These are phyloP conservation scores for Pseudoips prasinana DNA, from an alignment of 2,888 invertebrate genomes.

Conservation along the genomic window DNA sequence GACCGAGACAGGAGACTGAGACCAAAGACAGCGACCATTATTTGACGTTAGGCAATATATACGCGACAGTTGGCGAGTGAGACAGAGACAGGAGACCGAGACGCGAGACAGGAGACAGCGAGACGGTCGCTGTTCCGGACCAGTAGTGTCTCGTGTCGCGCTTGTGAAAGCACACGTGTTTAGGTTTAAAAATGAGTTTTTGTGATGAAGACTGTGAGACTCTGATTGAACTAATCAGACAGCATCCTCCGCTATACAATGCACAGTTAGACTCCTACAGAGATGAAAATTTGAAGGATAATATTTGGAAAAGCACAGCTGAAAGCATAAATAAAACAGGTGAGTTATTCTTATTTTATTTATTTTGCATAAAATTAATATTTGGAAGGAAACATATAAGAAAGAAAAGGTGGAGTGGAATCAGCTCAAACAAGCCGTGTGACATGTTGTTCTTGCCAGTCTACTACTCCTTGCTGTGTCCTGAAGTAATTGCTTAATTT, in stretches of 20 bases:
- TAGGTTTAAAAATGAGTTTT: conserved; percentile 10
- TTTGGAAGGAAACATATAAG: too few species aligned
- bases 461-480: conserved; percentile 8
- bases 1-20: conserved; percentile 1
- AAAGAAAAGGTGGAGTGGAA: too few species aligned
- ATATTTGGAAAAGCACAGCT: too few species aligned
- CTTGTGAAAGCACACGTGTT: conserved; percentile 8
- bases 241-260: conserved; percentile 12
- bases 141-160: conserved; percentile 7
- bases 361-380: too few species aligned
- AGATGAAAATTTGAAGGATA: too few species aligned
- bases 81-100: conserved; percentile 9
- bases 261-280: conserved; percentile 11
- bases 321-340: too few species aligned
- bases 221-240: conserved; percentile 14
- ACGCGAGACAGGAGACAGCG: conserved; percentile 10
- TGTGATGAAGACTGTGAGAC: conserved; percentile 10
- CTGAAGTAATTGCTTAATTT: conserved; percentile 5
- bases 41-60: conserved; percentile 5
- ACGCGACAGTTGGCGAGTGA: conserved; percentile 1
- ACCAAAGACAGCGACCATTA: conserved; percentile 2
- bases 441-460: too few species aligned
- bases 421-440: too few species aligned
- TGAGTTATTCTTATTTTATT: too few species aligned
- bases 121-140: conserved; percentile 8